A percentile compares a stretch with the other conserved stretches of the same genome.
phyloP scores from a whole-genome alignment of 2,888 invertebrate species.

The Odiellus spinosus region DNA sequence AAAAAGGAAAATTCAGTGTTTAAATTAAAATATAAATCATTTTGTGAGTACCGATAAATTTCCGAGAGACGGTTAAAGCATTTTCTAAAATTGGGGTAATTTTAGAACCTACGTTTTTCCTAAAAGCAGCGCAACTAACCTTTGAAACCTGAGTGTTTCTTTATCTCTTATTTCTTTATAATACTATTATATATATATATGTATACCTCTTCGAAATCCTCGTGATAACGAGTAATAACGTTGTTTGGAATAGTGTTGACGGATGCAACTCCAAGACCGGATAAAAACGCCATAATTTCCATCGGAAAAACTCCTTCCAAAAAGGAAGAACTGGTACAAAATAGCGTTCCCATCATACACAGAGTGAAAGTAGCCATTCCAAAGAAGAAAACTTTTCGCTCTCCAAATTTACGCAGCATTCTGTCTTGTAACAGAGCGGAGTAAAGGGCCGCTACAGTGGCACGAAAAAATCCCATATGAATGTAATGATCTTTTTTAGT shows the following conservation, averaged over 20 bases:
- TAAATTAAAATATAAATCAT: too few species aligned
- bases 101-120: too few species aligned
- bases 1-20: too few species aligned
- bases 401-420: constrained; percentile 21
- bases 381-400: constrained; percentile 22
- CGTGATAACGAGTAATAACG: constrained; percentile 23
- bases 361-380: constrained; percentile 23
- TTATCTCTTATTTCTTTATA: too few species aligned
- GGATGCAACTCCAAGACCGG: constrained; percentile 24
- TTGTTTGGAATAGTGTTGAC: constrained; percentile 25
- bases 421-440: constrained; percentile 23
- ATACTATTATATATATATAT: neutral
- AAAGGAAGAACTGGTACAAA: constrained; percentile 1
- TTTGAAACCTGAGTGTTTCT: too few species aligned
- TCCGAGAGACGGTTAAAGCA: too few species aligned
- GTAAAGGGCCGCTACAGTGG: constrained; percentile 23
- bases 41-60: too few species aligned
- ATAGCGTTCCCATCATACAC: constrained; percentile 23
- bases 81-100: too few species aligned
- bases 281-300: constrained; percentile 23
- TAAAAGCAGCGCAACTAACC: too few species aligned
- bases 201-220: constrained; percentile 20
- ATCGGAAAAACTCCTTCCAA: constrained; percentile 20
- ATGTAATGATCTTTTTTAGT: too few species aligned
- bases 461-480: too few species aligned